Evolutionary conservation across 2,888 invertebrate species (phyloP), one percentile per base, ranked within the genome.

Genomic region (Mycalesis mineus): DNA sequence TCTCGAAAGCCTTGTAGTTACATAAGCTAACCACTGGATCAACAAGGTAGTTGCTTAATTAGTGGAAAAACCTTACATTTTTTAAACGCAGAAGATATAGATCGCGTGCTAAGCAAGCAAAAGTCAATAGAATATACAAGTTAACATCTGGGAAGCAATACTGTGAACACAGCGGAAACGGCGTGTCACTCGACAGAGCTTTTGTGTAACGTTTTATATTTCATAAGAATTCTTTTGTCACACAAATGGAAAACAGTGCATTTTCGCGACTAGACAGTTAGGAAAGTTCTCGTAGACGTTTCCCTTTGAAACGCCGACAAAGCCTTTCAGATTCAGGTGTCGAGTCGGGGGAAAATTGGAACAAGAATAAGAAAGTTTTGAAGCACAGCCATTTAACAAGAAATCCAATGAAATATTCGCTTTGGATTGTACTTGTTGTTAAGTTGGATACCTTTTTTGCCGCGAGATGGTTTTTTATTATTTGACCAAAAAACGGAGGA

Each of bases 291-390:
- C 14, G 11, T 15, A 29, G 40, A 51, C 40, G 50, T 28, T 40
- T 51, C 40, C 50, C 50, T 51, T 51, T 51, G 50, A 40, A 51
- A 40, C 15, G 31, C 50, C 50, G 50, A 41, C 50, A 51, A 51
- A 51, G 50, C 50, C 39, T 51, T 40, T 51, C 50, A 51, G 50
- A 40, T 51, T 40, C 50, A 51, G 50, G 40, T 51, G 50, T 51
- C n/a, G 40, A 51, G 50, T n/a, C 39, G 40, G 40, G 11, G 40
- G 1, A 14, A 40, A 51, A 51, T 51, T 51, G 50, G 31, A 40
- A 51, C 40, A 14, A 29, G 50, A 31, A 13, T 37, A n/a, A 15
- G 29, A 31, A 51, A 40, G 40, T 51, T 50, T 29, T 14, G 29
- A 40, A 51, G 40, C 50, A 2, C 5, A 8, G 50, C 29, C 28